Percentiles rank a stretch among this genome's conserved stretches.
Evolutionary conservation across 1,140 invertebrate genomes (phyloP).

Genomic region (Triops cancriformis): DNA sequence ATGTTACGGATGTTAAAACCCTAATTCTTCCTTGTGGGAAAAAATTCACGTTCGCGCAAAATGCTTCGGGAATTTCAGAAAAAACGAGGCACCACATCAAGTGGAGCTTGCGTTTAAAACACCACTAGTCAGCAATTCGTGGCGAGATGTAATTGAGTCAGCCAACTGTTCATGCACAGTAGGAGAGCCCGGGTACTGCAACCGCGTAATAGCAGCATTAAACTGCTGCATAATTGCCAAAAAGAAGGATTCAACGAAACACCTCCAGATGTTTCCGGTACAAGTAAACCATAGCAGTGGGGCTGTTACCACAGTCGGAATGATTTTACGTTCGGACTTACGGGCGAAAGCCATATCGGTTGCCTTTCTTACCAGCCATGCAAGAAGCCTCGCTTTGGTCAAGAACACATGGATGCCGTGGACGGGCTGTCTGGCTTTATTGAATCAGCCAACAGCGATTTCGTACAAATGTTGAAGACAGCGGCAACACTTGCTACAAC

Average conservation of each 20-base stretch:
- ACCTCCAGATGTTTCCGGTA: conserved; percentile 15
- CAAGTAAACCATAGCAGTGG: conserved; percentile 21
- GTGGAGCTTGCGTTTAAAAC: background rate
- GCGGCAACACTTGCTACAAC: background rate
- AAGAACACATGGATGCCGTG: conserved; percentile 16
- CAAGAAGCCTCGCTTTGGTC: background rate
- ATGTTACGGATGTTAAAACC: background rate
- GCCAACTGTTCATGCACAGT: conserved; percentile 10
- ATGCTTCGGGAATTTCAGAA: conserved; percentile 17
- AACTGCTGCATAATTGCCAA: conserved; percentile 14
- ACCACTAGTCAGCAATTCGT: background rate
- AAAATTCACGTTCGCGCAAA: conserved; percentile 9
- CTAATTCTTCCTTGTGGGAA: background rate
- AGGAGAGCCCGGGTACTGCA: background rate
- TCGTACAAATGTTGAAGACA: background rate
- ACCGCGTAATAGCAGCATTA: conserved; percentile 14
- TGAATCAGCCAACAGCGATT: conserved; percentile 17
- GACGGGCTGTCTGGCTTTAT: background rate
- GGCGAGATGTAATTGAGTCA: conserved; percentile 18
- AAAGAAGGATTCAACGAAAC: conserved; percentile 11
- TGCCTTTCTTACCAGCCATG: conserved; percentile 17
- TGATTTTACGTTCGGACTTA: conserved; percentile 17
- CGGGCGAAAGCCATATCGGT: conserved; percentile 18
- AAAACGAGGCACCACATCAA: conserved; percentile 17
- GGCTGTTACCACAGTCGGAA: background rate